Conservation (phyloP, 1,140 invertebrate genomes). For the Trissolcus basalis region DNA sequence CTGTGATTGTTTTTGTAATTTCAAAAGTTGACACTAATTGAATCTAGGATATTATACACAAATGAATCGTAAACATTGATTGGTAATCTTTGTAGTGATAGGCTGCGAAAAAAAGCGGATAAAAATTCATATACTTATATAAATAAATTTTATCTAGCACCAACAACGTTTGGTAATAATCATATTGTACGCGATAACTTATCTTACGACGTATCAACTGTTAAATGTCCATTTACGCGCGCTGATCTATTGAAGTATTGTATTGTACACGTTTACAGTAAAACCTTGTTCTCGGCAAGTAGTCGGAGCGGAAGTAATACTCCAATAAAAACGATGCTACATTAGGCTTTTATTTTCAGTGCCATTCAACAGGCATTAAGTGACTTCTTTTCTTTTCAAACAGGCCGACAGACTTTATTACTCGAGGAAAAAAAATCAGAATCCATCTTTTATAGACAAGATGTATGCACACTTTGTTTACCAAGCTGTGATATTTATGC, state of each 20-base stretch:
- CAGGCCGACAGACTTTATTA: not conserved
- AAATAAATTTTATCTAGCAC: slow-evolving; percentile 14
- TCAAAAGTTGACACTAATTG: no score
- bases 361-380: slow-evolving; percentile 1
- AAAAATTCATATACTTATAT: not conserved
- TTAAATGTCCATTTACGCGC: slow-evolving; percentile 41
- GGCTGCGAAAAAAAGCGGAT: slow-evolving; percentile 1
- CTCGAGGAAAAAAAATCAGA: not conserved
- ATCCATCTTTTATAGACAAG: slow-evolving; percentile 1
- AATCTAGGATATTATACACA: not conserved
- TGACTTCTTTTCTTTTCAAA: slow-evolving; percentile 8
- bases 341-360: slow-evolving; percentile 21
- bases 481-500: slow-evolving; percentile 18
- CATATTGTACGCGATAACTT: slow-evolving; percentile 27
- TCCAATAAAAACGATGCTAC: slow-evolving; percentile 25
- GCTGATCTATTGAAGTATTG: slow-evolving; percentile 35
- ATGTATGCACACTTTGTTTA: slow-evolving; percentile 11
- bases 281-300: slow-evolving; percentile 30
- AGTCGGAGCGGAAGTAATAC: slow-evolving; percentile 14
- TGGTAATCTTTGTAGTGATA: slow-evolving; percentile 5
- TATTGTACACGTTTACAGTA: slow-evolving; percentile 17
- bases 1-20: no score
- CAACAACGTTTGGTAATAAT: slow-evolving; percentile 29
- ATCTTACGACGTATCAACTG: slow-evolving; percentile 25
- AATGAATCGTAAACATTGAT: slow-evolving; percentile 14